Evolutionary conservation across 2,888 invertebrate species (phyloP).

Genomic region (Lycophotia porphyrea): DNA sequence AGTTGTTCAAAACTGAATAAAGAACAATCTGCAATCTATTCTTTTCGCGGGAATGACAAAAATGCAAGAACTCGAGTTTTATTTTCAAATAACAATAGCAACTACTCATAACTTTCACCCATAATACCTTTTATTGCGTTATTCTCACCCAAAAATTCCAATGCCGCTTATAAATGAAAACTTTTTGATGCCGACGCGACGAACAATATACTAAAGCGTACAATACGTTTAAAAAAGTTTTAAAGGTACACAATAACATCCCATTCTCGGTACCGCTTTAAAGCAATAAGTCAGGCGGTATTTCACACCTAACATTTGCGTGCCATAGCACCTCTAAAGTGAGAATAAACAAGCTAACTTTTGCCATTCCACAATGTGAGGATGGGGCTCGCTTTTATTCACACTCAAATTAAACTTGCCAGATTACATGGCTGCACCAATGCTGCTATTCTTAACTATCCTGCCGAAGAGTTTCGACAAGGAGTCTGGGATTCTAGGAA

Average conservation of each 20-base stretch:
- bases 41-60: background rate
- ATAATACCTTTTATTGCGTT: constrained; percentile 38
- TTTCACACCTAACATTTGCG: constrained; percentile 81
- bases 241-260: constrained; percentile 60
- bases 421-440: constrained; percentile 75
- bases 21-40: background rate
- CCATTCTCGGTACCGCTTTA: constrained; percentile 56
- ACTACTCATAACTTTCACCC: constrained; percentile 12
- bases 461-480: constrained; percentile 68
- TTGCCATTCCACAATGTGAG: constrained; percentile 81
- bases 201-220: constrained; percentile 58
- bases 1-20: background rate
- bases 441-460: constrained; percentile 51
- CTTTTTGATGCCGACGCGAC: constrained; percentile 49
- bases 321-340: constrained; percentile 78
- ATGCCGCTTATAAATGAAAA: constrained; percentile 57
- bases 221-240: constrained; percentile 64
- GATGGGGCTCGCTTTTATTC: constrained; percentile 73
- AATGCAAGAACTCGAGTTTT: background rate
- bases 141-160: constrained; percentile 45
- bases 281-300: constrained; percentile 75
- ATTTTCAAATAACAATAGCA: constrained; percentile 3
- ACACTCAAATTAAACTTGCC: constrained; percentile 79
- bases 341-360: constrained; percentile 86
- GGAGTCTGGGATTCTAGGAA: constrained; percentile 10